Conservation (phyloP, 1,140 invertebrate genomes). For the Scaptomyza pallida region DNA sequence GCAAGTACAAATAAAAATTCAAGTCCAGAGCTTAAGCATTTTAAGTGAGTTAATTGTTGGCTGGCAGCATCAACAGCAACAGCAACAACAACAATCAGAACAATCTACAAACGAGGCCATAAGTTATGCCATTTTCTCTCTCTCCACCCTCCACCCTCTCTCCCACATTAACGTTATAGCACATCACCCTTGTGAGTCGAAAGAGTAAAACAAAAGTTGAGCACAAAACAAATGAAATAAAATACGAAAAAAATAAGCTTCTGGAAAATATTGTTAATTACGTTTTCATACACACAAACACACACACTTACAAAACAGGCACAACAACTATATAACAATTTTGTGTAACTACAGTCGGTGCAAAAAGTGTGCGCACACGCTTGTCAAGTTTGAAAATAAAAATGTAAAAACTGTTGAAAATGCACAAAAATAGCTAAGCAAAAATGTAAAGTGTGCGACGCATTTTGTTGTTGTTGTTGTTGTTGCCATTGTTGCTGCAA, state of each 20-base stretch:
- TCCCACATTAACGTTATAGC: conserved; percentile 3
- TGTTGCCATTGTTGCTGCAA: background rate
- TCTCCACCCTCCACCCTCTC: background rate
- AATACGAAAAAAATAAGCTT: conserved; percentile 45
- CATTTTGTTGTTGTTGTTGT: conserved; percentile 41
- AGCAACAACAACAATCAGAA: conserved; percentile 26
- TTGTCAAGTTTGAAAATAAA: conserved; percentile 33
- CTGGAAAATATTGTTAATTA: conserved; percentile 79
- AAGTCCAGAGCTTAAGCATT: conserved; percentile 65
- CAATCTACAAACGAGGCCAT: conserved; percentile 63
- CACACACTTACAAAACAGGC: no score
- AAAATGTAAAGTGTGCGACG: conserved; percentile 40
- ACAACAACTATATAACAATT: conserved; percentile 26
- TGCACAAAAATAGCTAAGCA: conserved; percentile 63
- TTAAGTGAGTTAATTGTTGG: conserved; percentile 74
- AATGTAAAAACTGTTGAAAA: conserved; percentile 62
- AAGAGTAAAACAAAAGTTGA: no score
- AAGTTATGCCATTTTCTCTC: conserved; percentile 74
- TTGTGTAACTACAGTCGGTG: conserved; percentile 57
- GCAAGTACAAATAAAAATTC: no score
- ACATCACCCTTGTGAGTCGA: conserved; percentile 18
- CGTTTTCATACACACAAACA: conserved; percentile 76
- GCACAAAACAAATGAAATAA: conserved; percentile 15
- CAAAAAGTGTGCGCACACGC: conserved; percentile 58
- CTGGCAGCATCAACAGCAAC: conserved; percentile 34